Evolutionary conservation across 2,797 vertebrate species (phyloP).

Genomic region (Gadopsis marmoratus): DNA sequence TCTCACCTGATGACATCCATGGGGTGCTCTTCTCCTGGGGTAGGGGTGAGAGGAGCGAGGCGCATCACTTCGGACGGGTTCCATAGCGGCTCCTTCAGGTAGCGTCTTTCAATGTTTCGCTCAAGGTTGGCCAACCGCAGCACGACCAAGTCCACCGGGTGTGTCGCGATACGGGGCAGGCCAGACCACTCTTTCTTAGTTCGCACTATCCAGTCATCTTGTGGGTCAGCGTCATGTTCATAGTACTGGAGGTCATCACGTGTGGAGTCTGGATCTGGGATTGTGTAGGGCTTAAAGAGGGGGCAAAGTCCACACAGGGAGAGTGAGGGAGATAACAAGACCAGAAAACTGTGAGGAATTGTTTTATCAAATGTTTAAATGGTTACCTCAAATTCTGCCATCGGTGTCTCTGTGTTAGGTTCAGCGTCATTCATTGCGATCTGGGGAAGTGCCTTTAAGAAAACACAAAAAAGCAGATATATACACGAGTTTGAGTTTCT

Average conservation of each 20-base stretch:
- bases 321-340: not conserved
- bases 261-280: slow-evolving; percentile 90
- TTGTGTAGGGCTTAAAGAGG: slow-evolving; percentile 87
- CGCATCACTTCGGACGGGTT: slow-evolving; percentile 91
- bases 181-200: slow-evolving; percentile 90
- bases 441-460: slow-evolving; percentile 78
- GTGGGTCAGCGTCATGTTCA: slow-evolving; percentile 89
- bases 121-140: slow-evolving; percentile 91
- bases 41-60: slow-evolving; percentile 84
- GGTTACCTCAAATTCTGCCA: slow-evolving; percentile 83
- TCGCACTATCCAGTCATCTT: slow-evolving; percentile 91
- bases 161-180: slow-evolving; percentile 87
- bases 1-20: slow-evolving; percentile 83
- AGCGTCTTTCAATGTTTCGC: slow-evolving; percentile 93
- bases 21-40: slow-evolving; percentile 82
- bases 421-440: slow-evolving; percentile 72
- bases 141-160: slow-evolving; percentile 93
- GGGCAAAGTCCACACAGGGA: not conserved
- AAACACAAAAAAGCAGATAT: slow-evolving; percentile 2
- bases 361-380: not conserved
- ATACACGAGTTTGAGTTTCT: not conserved
- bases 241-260: slow-evolving; percentile 92
- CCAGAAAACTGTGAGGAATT: not conserved
- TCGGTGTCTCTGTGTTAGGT: slow-evolving; percentile 66
- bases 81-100: slow-evolving; percentile 96